Percentiles rank a stretch among this genome's conserved stretches.
Conservation (phyloP, 2,888 invertebrate species). For the Melinopterus prodromus region DNA sequence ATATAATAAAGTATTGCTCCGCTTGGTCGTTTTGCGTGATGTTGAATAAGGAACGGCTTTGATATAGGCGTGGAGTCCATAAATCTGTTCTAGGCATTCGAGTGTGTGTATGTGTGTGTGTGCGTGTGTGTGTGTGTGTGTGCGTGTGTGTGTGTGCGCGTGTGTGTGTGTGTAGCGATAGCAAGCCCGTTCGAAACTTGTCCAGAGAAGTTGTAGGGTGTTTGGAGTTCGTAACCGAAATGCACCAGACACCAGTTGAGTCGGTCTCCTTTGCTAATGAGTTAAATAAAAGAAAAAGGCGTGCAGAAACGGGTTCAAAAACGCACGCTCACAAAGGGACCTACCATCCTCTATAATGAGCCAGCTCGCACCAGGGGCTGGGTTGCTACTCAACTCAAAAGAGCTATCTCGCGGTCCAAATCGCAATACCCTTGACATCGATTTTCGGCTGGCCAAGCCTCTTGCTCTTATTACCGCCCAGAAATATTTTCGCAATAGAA, state of each 20-base stretch:
- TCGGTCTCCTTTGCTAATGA: slow-evolving; percentile 4
- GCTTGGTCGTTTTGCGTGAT: background rate
- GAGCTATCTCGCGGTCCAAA: slow-evolving; percentile 13
- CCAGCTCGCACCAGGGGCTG: background rate
- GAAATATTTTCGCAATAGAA: slow-evolving; percentile 14
- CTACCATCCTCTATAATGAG: background rate
- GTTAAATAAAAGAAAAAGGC: slow-evolving; percentile 67
- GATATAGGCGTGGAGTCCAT: background rate
- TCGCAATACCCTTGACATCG: background rate
- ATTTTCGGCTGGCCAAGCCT: background rate
- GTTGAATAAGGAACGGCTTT: background rate
- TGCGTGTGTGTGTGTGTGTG: background rate
- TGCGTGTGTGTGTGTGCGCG: background rate
- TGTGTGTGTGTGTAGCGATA: background rate
- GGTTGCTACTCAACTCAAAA: background rate
- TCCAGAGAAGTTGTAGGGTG: background rate
- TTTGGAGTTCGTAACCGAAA: background rate
- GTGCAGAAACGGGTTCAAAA: slow-evolving; percentile 62
- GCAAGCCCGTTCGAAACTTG: background rate
- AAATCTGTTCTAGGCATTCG: background rate
- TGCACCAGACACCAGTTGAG: background rate
- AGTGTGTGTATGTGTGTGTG: background rate
- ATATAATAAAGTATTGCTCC: background rate
- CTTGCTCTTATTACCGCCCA: background rate
- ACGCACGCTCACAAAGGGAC: background rate